phyloP scores from a whole-genome alignment of 2,113 vertebrate species.

The Stercorarius parasiticus region DNA sequence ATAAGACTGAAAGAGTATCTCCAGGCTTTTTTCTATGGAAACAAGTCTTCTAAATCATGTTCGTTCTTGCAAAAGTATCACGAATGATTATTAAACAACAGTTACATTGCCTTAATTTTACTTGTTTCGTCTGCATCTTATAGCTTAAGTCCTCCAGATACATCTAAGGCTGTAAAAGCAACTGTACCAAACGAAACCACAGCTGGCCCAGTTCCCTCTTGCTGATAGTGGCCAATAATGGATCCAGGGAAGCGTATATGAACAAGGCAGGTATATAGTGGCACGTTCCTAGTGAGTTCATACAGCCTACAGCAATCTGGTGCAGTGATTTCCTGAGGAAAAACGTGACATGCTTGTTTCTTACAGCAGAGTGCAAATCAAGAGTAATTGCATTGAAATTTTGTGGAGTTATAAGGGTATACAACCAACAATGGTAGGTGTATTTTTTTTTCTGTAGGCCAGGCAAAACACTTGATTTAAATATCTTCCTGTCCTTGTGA shows the following conservation, averaged over 20 bases:
- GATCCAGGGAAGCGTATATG: not conserved
- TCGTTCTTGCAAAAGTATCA: not conserved
- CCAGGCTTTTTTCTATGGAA: not conserved
- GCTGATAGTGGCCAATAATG: not conserved
- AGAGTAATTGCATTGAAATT: conserved; percentile 44
- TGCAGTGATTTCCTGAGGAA: not conserved
- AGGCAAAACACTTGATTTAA: not conserved
- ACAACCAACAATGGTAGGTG: not conserved
- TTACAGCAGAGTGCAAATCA: not conserved
- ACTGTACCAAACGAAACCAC: not conserved
- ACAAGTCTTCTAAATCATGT: not conserved
- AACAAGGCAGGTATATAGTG: not conserved
- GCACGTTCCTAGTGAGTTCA: not conserved
- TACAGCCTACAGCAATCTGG: not conserved
- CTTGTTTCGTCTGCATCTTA: not conserved
- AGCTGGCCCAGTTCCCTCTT: not conserved
- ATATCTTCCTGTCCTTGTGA: not conserved
- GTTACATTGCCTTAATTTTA: not conserved
- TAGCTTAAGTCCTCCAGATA: not conserved
- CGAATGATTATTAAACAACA: not conserved
- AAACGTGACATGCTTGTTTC: not conserved
- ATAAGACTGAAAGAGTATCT: conserved; percentile 27
- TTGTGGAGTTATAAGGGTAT: not conserved
- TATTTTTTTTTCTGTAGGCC: not conserved
- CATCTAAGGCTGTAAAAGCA: not conserved